Evolutionary conservation across 1,140 invertebrate species (phyloP).

Genomic region (Drosophila albomicans): DNA sequence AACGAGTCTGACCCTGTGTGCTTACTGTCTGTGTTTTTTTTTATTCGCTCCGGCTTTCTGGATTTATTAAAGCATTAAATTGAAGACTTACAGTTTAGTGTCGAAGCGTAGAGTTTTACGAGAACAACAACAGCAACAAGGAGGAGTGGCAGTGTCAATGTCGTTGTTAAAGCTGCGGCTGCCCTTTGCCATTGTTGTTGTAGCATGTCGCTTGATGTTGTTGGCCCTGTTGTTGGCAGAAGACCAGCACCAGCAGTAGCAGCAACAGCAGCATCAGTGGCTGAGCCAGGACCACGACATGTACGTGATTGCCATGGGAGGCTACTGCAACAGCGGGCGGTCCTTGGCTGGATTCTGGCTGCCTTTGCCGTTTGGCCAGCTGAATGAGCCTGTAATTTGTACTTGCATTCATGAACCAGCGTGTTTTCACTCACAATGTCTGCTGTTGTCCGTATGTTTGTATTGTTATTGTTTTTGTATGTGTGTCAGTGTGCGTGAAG

Average conservation of each 20-base stretch:
- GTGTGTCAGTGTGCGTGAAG: conserved; percentile 69
- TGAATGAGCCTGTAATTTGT: conserved; percentile 79
- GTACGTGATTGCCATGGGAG: conserved; percentile 69
- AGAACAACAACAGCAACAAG: conserved; percentile 32
- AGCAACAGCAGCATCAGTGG: conserved; percentile 3
- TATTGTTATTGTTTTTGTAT: conserved; percentile 42
- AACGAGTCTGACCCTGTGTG: conserved; percentile 11
- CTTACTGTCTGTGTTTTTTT: conserved; percentile 4
- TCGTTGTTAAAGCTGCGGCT: conserved; percentile 66
- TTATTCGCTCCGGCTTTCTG: conserved; percentile 22
- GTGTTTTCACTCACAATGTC: conserved; percentile 1
- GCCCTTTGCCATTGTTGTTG: conserved; percentile 12
- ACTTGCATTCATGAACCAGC: conserved; percentile 77
- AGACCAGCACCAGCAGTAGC: conserved; percentile 9
- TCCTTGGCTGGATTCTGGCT: conserved; percentile 24
- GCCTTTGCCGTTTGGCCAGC: conserved; percentile 48
- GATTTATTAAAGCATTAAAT: conserved; percentile 81
- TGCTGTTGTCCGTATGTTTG: conserved; percentile 3
- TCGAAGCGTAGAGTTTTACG: conserved; percentile 61
- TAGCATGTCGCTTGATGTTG: conserved; percentile 6
- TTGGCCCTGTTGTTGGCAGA: conserved; percentile 41
- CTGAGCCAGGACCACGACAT: conserved; percentile 44
- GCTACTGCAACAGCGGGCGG: conserved; percentile 67
- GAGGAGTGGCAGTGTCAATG: conserved; percentile 66
- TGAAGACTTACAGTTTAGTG: conserved; percentile 74